phyloP scores from a whole-genome alignment of 2,797 vertebrate species.

The Spizella passerina region DNA sequence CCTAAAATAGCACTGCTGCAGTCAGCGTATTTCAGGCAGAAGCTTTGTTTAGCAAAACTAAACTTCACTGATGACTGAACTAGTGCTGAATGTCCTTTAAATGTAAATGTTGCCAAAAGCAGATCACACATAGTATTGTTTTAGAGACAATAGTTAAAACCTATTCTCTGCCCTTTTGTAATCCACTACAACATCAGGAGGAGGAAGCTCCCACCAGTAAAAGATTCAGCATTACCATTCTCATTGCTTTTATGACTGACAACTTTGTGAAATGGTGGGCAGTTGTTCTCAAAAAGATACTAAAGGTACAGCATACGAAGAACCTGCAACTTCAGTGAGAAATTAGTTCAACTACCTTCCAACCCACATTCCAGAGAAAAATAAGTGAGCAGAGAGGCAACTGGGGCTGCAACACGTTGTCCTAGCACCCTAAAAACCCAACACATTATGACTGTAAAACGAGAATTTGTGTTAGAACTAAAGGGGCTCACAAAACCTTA shows the following conservation, averaged over 20 bases:
- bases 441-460: not conserved
- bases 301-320: not conserved
- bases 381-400: not conserved
- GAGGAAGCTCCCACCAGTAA: not conserved
- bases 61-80: conserved; percentile 4
- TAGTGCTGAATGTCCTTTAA: not conserved
- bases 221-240: not conserved
- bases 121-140: not conserved
- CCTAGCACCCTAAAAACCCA: not conserved
- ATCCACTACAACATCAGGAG: not conserved
- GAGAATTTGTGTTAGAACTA: not conserved
- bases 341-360: not conserved
- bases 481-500: not conserved
- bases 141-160: not conserved
- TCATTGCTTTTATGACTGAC: not conserved
- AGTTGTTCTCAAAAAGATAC: not conserved
- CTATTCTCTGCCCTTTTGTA: not conserved
- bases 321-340: not conserved
- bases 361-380: not conserved
- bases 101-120: not conserved
- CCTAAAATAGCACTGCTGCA: conserved; percentile 10
- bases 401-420: not conserved
- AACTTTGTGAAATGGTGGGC: not conserved
- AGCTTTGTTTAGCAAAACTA: conserved; percentile 33
- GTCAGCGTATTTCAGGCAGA: conserved; percentile 1